phyloP scores from a whole-genome alignment of 2,797 vertebrate species.

The Macropus fuliginosus region DNA sequence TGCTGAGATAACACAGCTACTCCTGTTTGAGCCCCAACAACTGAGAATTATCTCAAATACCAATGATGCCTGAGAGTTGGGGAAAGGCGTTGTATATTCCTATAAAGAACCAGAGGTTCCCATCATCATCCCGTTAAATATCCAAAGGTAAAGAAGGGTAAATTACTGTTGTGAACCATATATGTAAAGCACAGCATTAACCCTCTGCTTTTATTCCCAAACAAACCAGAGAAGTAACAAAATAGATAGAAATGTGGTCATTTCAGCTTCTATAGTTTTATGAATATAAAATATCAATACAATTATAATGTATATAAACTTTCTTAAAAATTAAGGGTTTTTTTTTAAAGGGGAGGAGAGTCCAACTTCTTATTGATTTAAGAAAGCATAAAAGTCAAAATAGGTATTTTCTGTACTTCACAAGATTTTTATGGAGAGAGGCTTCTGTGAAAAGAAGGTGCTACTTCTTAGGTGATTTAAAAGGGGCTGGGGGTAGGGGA shows the following conservation, averaged over 20 bases:
- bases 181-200: not conserved
- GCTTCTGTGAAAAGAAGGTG: not conserved
- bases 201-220: not conserved
- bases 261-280: not conserved
- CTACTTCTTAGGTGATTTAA: not conserved
- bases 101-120: not conserved
- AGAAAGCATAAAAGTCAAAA: not conserved
- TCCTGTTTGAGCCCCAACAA: not conserved
- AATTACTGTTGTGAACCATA: not conserved
- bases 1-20: not conserved
- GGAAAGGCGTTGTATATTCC: not conserved
- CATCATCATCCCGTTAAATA: not conserved
- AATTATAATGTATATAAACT: not conserved
- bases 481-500: not conserved
- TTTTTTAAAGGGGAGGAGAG: slow-evolving; percentile 7
- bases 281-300: not conserved
- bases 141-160: not conserved
- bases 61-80: not conserved
- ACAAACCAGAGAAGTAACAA: not conserved
- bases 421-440: not conserved
- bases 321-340: not conserved
- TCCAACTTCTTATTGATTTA: not conserved
- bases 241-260: not conserved
- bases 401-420: not conserved
- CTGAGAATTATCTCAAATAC: not conserved